Base-by-base conservation (phyloP, 2,888 invertebrate species). In the Drosophila mercatorum region DNA sequence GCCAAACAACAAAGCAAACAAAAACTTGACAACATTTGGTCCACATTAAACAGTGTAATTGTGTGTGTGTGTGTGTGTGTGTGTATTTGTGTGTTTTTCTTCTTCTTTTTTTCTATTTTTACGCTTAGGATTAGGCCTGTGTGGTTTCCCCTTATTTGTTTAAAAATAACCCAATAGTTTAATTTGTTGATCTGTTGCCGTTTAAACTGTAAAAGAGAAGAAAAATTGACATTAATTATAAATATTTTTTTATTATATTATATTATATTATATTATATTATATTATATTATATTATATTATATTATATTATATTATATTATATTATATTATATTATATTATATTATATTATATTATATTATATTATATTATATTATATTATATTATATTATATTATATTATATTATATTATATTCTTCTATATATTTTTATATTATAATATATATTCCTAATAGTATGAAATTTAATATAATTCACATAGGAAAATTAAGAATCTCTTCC, bases 61-160 rank as follows among this genome's bases (percentile, higher is more conserved):
- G 17, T 22, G 43, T 43, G 56, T 22, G 41, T 55, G 28, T 55
- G 6, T 55, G 11, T 44, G 17, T 28, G 10, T 53, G 26, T 43
- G 10, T 64, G 17, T 51, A 34, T 17, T 17, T 17, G 17, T 22
- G 22, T 22, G 22, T 49, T 38, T 41, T 4, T 51, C 12, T 17
- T 49, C 53, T 6, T 47, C 17, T 34, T 52, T 47, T 6, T 47
- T 34, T 52, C 14, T 67, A 63, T 41, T 14, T 60, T 47, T 66
- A 65, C 53, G 55, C 80, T 78, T 75, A 82, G 68, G 26, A 55
- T 67, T 75, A 82, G 41, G 72, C 68, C 76, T 79, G 70, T 80
- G 64, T 73, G 70, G 76, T 58, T 80, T 68, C 40, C 60, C 68
- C 53, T 55, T 60, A 63, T 56, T 71, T 66, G 40, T 49, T 56